Base-by-base conservation (phyloP, 2,113 vertebrate genomes). In the Typhlomys cinereus region DNA sequence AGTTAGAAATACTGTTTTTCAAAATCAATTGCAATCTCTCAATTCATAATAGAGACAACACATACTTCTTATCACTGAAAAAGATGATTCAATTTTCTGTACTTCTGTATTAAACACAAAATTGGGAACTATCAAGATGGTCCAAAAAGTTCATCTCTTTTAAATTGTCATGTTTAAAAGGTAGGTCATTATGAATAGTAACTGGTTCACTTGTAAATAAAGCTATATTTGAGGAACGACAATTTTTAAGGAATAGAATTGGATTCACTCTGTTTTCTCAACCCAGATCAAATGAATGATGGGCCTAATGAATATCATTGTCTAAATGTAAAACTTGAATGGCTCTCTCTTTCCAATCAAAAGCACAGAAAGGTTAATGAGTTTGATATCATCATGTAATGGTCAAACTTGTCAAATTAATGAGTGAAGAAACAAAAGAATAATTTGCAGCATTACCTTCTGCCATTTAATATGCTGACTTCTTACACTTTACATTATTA, bases 321-420 rank as follows among this genome's bases (percentile, higher is more conserved):
- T 64, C 57, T 57, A 48, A 0, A 46, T 71, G 73, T 78, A 80
- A 66, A 64, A 59, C 15, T 81, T 13, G 7, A 54, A 27, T 34
- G 44, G 34, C 4, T 48, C 6, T 85, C n/a, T 89, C 80, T 85
- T 44, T 78, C 80, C 67, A 73, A 39, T 76, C 62, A 70, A 46
- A 73, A 57, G 34, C 13, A 64, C 34, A 46, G 34, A 54, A 64
- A 59, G 31, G 15, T 21, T 85, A 78, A 90, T 62, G 36, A 71
- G 18, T 29, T 85, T 85, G 66, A 15, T 66, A 48, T 23, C 54
- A 71, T n/a, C 31, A 48, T 46, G 29, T 29, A 34, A 48, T 44
- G 29, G 64, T 71, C 29, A 84, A 85, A 79, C 23, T 50, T 93
- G 62, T 79, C 71, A 79, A 78, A 88, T 82, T 82, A 92, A 62